These are phyloP conservation scores for Tragelaphus eurycerus DNA, from an alignment of 2,797 vertebrate species.

Conservation along the genomic window DNA sequence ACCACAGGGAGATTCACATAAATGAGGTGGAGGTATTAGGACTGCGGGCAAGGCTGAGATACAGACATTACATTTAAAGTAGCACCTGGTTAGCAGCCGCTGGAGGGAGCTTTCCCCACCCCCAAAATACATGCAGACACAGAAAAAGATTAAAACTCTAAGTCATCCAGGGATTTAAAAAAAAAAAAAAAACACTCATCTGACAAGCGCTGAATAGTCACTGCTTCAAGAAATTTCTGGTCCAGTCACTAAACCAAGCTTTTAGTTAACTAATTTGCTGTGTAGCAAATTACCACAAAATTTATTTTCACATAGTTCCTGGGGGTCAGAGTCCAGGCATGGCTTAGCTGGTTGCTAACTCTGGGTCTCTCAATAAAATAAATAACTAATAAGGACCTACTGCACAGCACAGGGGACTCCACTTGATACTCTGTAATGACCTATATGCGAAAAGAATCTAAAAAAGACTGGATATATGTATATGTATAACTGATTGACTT, in stretches of 20 bases:
- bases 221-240: slow-evolving; percentile 10
- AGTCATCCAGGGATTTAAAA: background rate
- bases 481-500: background rate
- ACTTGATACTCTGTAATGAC: background rate
- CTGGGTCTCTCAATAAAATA: background rate
- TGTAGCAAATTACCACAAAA: background rate
- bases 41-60: background rate
- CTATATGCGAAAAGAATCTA: background rate
- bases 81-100: background rate
- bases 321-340: background rate
- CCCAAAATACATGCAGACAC: background rate
- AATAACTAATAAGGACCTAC: background rate
- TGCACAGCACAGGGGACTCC: background rate
- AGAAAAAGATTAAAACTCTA: background rate
- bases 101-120: background rate
- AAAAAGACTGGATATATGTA: background rate
- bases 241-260: background rate
- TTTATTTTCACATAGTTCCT: background rate
- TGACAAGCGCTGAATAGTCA: background rate
- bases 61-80: background rate
- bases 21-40: background rate
- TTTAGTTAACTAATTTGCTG: background rate
- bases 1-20: background rate
- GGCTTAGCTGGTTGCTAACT: background rate
- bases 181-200: background rate